phyloP scores from a whole-genome alignment of 2,113 vertebrate genomes.

The Formicarius rufipectus region DNA sequence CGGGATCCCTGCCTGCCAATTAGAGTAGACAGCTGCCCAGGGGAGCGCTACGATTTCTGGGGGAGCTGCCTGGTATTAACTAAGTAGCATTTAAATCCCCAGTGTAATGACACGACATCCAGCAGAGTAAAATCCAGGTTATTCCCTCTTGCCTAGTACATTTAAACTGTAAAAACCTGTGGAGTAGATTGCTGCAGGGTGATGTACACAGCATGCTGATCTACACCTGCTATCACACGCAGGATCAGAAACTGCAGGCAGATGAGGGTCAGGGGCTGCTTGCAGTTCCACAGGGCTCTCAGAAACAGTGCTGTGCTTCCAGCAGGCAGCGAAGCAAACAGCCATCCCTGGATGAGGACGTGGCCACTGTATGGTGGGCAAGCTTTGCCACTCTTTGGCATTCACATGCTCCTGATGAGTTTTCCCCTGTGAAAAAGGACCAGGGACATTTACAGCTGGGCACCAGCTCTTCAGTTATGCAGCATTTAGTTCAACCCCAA shows the following conservation, averaged over 20 bases:
- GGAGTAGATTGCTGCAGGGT: background rate
- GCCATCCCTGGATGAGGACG: background rate
- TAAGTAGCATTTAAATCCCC: background rate
- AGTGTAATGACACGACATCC: background rate
- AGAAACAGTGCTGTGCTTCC: accelerated
- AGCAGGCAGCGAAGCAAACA: background rate
- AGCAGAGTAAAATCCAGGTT: background rate
- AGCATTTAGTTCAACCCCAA: background rate
- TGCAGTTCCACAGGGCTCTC: background rate
- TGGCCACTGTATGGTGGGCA: accelerated
- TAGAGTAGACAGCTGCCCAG: background rate
- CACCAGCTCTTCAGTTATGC: background rate
- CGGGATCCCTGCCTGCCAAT: background rate
- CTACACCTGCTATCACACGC: background rate
- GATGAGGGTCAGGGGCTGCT: background rate
- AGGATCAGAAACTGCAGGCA: background rate
- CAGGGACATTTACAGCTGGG: accelerated
- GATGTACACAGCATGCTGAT: background rate
- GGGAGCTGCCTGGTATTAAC: background rate
- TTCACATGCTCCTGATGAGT: background rate
- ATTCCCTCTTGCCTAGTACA: background rate
- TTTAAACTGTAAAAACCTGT: background rate
- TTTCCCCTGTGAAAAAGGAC: background rate
- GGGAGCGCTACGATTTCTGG: background rate
- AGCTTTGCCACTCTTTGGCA: background rate